Base-by-base conservation (phyloP, 1,140 invertebrate genomes). In the Drosophila sproati region DNA sequence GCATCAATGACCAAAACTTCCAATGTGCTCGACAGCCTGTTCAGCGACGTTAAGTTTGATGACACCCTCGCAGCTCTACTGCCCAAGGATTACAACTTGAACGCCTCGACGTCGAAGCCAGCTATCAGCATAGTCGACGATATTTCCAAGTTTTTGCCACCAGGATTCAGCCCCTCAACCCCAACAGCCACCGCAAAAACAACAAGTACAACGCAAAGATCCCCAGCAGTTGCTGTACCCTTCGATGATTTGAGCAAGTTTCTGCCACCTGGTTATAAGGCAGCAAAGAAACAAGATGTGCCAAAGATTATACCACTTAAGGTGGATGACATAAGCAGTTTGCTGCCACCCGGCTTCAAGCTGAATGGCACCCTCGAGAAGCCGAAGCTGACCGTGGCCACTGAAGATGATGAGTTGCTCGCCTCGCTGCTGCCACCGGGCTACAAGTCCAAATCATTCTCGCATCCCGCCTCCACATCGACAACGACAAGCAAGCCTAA, bases 71-170 rank as follows among this genome's bases (percentile, higher is more conserved):
- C 90, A 1, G 78, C 94, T 5, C 93, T 95, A 10, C 91, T 96
- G 43, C 96, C 96, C 20, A 95, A 95, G 73, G 96, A 95, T 77
- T 95, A 94, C 81, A 95, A 94, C 59, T 92, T 35, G 83, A 74
- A 61, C 55, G 50, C 56, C 0, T 82, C 77, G 3, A 86, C 78
- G 2, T 51, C 73, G 47, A 91, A 91, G 72, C 91, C 77, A 12
- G 81, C 77, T 7, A 75, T 80, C 4, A 71, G 57, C 2, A 34
- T 69, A 0, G 73, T 89, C 7, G 91, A 91, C 29, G 95, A 96
- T 71, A 82, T 96, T 10, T 94, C 94, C 31, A 94, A 95, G 70
- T 94, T 96, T 50, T 91, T 96, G 68, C 96, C 96, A 20, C 93
- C 94, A 4, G 94, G 94, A 3, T 96, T 94, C 73, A 95, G 94